A percentile compares a stretch with the other conserved stretches of the same genome.
phyloP scores from a whole-genome alignment of 2,888 invertebrate genomes.

The Hydrotaea cyrtoneurina region DNA sequence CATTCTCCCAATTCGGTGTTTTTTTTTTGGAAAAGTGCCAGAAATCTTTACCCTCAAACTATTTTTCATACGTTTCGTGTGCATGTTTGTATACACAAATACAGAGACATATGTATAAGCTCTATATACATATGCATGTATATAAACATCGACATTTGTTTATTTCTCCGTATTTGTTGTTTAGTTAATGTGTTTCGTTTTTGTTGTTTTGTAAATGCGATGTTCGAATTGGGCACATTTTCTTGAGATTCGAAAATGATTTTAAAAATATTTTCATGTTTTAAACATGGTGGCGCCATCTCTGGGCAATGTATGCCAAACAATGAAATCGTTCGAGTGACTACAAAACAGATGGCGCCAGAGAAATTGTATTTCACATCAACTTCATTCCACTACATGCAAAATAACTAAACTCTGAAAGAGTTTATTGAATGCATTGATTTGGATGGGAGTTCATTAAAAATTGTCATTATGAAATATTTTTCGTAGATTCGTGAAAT shows the following conservation, averaged over 20 bases:
- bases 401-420: too few species aligned
- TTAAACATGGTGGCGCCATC: slow-evolving; percentile 69
- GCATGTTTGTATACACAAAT: background rate
- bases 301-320: slow-evolving; percentile 41
- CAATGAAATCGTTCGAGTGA: too few species aligned
- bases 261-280: slow-evolving; percentile 35
- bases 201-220: background rate
- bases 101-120: background rate
- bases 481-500: too few species aligned
- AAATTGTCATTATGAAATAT: too few species aligned
- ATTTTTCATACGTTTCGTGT: background rate
- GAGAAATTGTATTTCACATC: too few species aligned
- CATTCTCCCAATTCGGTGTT: too few species aligned
- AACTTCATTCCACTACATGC: too few species aligned
- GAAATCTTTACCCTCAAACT: slow-evolving; percentile 42
- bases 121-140: background rate
- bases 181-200: background rate
- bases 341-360: slow-evolving; percentile 39
- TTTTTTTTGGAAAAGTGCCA: slow-evolving; percentile 60
- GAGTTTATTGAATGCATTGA: too few species aligned
- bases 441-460: too few species aligned
- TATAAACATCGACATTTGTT: background rate
- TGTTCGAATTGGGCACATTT: background rate
- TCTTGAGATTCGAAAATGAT: background rate
- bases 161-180: slow-evolving; percentile 10